Percentiles rank a stretch among this genome's conserved stretches.
phyloP scores from a whole-genome alignment of 2,113 vertebrate species.

The Suncus etruscus region DNA sequence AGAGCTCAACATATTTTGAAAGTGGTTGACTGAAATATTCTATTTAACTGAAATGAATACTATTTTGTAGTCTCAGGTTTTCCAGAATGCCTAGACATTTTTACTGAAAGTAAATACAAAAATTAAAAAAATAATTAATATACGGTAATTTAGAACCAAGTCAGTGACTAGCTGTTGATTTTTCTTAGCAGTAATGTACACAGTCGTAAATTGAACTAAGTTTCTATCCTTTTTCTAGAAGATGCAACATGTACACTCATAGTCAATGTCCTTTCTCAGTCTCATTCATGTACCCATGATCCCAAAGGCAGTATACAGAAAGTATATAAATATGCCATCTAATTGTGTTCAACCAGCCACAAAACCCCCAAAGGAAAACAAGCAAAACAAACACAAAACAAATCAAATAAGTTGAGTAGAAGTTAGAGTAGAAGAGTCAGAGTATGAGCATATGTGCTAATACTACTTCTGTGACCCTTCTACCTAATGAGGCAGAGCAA shows the following conservation, averaged over 20 bases:
- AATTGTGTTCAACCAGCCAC: neutral
- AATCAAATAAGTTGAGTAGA: neutral
- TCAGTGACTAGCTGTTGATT: neutral
- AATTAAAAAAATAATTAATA: neutral
- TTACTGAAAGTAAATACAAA: neutral
- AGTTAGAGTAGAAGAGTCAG: neutral
- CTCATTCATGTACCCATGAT: neutral
- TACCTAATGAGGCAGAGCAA: neutral
- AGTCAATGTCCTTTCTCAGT: neutral
- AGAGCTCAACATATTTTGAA: too few relatives aligned
- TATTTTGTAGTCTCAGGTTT: too few relatives aligned
- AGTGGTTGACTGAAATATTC: too few relatives aligned
- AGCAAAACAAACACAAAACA: neutral
- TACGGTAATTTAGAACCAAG: neutral
- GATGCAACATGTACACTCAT: neutral
- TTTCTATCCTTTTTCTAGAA: neutral
- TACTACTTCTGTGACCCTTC: neutral
- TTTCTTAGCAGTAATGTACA: neutral
- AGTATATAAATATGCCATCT: neutral
- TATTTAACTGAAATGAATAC: too few relatives aligned
- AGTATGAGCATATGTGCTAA: neutral
- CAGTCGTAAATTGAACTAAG: too few relatives aligned
- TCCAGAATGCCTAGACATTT: too few relatives aligned
- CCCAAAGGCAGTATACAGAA: too few relatives aligned
- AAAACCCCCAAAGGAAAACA: neutral